Conservation (phyloP, 2,113 vertebrate species). For the Protobothrops mucrosquamatus region DNA sequence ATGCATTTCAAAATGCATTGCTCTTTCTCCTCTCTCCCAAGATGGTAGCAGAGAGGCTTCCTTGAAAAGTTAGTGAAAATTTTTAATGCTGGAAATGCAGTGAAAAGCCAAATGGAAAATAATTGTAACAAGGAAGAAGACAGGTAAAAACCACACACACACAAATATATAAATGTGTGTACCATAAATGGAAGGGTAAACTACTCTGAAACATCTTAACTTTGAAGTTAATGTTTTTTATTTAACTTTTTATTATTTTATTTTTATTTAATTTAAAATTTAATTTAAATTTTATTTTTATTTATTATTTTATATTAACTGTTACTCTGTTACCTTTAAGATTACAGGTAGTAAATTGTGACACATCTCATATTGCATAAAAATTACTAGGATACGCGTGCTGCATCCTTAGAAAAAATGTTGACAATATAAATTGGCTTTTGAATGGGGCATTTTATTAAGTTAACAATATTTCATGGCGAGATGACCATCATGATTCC, state of each 20-base stretch:
- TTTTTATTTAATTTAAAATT: not conserved
- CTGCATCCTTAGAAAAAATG: not conserved
- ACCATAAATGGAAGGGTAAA: not conserved
- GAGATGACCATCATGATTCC: not conserved
- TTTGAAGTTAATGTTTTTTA: not conserved
- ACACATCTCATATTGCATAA: not conserved
- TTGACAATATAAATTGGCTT: not conserved
- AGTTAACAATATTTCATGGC: not conserved
- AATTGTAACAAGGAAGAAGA: not conserved
- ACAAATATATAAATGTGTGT: not conserved
- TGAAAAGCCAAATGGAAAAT: conserved; percentile 10
- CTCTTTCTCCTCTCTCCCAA: not conserved
- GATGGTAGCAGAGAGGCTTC: conserved; percentile 27
- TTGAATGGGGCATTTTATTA: not conserved
- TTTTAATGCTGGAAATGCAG: conserved; percentile 3
- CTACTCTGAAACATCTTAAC: not conserved
- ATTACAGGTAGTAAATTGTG: not conserved
- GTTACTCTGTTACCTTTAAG: not conserved
- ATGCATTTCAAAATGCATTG: conserved; percentile 58
- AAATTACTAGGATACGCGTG: not conserved
- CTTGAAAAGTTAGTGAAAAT: conserved; percentile 31
- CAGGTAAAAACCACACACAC: not conserved
- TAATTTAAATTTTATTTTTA: not conserved
- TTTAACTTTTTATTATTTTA: not conserved
- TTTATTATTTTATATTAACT: not conserved